These are phyloP conservation scores for Alsophila aescularia DNA, from an alignment of 2,888 invertebrate genomes.

Conservation along the genomic window DNA sequence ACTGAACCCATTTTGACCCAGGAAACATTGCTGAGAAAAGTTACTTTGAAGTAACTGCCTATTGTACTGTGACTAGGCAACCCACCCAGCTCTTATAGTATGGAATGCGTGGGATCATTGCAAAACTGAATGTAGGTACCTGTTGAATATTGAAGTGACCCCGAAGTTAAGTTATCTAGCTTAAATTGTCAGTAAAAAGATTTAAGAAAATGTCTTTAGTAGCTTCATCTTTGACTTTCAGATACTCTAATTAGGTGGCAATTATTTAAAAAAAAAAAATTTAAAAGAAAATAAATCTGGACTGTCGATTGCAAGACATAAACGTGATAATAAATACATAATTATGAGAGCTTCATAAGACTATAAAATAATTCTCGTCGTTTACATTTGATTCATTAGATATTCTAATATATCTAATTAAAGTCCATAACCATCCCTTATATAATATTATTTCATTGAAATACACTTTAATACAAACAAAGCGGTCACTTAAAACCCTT, in stretches of 20 bases:
- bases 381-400: too few species aligned
- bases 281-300: too few species aligned
- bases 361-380: too few species aligned
- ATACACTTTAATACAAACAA: slow-evolving; percentile 4
- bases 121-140: slow-evolving; percentile 13
- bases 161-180: not conserved
- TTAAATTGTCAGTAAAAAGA: not conserved
- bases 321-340: too few species aligned
- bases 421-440: too few species aligned
- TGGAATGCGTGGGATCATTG: slow-evolving; percentile 9
- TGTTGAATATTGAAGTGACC: slow-evolving; percentile 5
- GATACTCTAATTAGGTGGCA: too few species aligned
- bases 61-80: not conserved
- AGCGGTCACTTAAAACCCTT: slow-evolving; percentile 20
- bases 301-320: too few species aligned
- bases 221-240: too few species aligned
- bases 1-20: not conserved
- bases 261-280: too few species aligned
- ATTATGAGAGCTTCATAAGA: too few species aligned
- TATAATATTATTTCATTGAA: not conserved
- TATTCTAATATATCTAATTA: too few species aligned
- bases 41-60: not conserved
- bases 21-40: not conserved
- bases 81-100: slow-evolving; percentile 5
- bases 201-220: too few species aligned